Conservation (phyloP, 2,888 invertebrate species). For the Cheilosia urbana region DNA sequence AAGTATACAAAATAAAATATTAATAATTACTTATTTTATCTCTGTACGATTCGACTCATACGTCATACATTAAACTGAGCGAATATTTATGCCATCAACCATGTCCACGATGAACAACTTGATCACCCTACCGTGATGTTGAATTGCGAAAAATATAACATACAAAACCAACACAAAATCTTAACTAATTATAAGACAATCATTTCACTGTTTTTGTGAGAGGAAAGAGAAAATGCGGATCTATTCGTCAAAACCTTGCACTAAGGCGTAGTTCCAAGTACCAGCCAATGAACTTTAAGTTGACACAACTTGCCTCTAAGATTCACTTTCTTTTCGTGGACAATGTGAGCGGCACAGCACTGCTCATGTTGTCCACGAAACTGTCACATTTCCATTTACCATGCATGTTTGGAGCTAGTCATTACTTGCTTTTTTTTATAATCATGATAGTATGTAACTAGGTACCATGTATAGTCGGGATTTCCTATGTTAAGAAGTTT, state of each 20-base stretch:
- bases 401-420: constrained; percentile 35
- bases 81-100: constrained; percentile 63
- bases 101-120: constrained; percentile 66
- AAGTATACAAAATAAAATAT: too few species aligned
- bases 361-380: background rate
- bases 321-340: constrained; percentile 67
- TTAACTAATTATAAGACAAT: constrained; percentile 61
- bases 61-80: constrained; percentile 26
- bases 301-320: constrained; percentile 43
- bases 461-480: background rate
- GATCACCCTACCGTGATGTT: constrained; percentile 64
- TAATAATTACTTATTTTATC: constrained; percentile 10
- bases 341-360: constrained; percentile 13
- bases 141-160: constrained; percentile 65
- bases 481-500: constrained; percentile 13
- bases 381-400: constrained; percentile 37
- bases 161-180: constrained; percentile 43
- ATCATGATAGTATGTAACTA: constrained; percentile 6
- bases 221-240: constrained; percentile 68
- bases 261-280: constrained; percentile 48
- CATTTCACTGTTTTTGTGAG: constrained; percentile 34
- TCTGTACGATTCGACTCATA: background rate
- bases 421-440: constrained; percentile 30
- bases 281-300: constrained; percentile 62
- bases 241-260: constrained; percentile 35